Conservation (phyloP, 2,797 vertebrate species). For the Chaunax sp. region DNA sequence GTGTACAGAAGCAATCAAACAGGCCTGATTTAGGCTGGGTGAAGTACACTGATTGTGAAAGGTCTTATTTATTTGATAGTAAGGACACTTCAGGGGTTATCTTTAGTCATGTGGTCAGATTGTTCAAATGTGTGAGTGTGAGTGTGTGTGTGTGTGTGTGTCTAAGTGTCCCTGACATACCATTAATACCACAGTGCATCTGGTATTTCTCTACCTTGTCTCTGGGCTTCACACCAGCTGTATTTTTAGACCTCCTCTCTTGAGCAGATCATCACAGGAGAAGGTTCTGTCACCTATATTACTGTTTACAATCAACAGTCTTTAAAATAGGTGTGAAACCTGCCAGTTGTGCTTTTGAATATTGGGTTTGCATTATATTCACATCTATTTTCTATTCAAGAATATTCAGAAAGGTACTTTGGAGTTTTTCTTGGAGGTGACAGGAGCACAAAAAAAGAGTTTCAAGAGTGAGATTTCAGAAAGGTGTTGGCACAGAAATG, state of each 20-base stretch:
- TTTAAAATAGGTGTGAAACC: conserved; percentile 43
- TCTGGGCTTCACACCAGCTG: conserved; percentile 67
- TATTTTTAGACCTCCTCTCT: conserved; percentile 84
- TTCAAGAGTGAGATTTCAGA: neutral
- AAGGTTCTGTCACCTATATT: conserved; percentile 62
- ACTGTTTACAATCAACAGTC: conserved; percentile 39
- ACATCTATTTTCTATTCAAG: neutral
- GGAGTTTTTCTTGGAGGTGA: neutral
- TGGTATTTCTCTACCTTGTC: conserved; percentile 77
- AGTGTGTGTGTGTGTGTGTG: conserved; percentile 26
- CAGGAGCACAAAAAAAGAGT: neutral
- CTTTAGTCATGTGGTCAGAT: conserved; percentile 50
- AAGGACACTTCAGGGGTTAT: conserved; percentile 59
- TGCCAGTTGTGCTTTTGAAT: conserved; percentile 11
- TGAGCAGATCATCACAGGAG: conserved; percentile 71
- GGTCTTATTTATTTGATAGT: conserved; percentile 34
- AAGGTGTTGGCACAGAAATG: neutral
- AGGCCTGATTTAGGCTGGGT: neutral
- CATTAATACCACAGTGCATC: conserved; percentile 65
- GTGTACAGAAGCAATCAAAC: neutral
- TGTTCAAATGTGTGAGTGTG: too few relatives aligned
- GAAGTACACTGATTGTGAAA: conserved; percentile 28
- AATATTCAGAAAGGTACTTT: neutral
- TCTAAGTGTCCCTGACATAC: conserved; percentile 72
- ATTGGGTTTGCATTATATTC: neutral